Evolutionary conservation across 2,888 invertebrate species (phyloP), one percentile per base, ranked within the genome.

Genomic region (Esperia sulphurella): DNA sequence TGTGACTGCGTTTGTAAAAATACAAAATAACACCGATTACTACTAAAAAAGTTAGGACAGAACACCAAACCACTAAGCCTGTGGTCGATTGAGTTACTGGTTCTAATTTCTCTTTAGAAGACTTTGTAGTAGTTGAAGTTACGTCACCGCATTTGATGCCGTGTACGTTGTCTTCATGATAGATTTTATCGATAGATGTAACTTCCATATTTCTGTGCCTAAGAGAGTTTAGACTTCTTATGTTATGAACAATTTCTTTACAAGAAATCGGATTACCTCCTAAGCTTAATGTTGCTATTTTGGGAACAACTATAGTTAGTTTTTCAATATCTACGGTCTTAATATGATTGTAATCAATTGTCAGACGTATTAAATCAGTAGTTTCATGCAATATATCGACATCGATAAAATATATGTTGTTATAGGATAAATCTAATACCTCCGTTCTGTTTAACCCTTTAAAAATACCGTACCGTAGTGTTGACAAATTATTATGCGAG

Each of bases 141-240:
- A 52, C 53, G 42, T 76, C 71, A 1, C 88, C 87, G 66, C 87
- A 88, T 59, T 68, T 70, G 14, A 88, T 87, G 8, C 87, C 87
- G 53, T 84, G 72, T 0, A 86, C 88, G 55, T 88, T 88, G 45
- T 88, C 88, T 50, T 86, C 86, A 31, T 87, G 82, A 55, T 72
- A 86, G 44, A 86, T 65, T 61, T 84, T 83, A 50, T 88, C 67
- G 10, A 84, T 66, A 7, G 87, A 79, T 13, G 87, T 87, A 0
- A 88, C 73, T 52, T 78, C 73, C 3, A 85, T 62, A 13, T 68
- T 63, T 42, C 64, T 58, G 29, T 53, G 48, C 42, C 60, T 67
- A 31, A 55, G 67, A 33, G 54, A 65, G 46, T 75, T 72, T n/a
- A 65, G 52, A 35, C 61, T 61, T 43, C 66, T 76, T 8, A 78